Evolutionary conservation across 2,797 vertebrate species (phyloP).

Genomic region (Enteromius radiatus): DNA sequence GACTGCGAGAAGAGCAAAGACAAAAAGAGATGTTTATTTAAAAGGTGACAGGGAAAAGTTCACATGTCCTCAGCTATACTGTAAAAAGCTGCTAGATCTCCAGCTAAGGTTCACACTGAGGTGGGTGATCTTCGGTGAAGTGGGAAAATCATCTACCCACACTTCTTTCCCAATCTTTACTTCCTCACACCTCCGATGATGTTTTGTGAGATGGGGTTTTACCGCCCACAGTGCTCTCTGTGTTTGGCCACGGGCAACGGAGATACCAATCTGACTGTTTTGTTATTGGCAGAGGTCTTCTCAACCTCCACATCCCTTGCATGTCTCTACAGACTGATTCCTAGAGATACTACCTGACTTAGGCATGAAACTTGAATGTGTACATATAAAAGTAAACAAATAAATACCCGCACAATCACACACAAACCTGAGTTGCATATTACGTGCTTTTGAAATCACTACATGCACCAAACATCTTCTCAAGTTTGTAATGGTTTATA

Average conservation of each 20-base stretch:
- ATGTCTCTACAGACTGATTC: background rate
- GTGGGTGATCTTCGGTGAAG: background rate
- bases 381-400: background rate
- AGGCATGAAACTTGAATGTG: background rate
- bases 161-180: constrained; percentile 23
- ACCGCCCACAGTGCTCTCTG: constrained; percentile 19
- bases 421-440: background rate
- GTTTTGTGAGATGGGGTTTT: constrained; percentile 38
- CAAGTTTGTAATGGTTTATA: background rate
- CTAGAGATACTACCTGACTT: background rate
- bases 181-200: constrained; percentile 23
- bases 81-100: background rate
- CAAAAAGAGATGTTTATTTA: background rate
- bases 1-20: background rate
- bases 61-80: background rate
- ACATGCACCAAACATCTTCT: background rate
- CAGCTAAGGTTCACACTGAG: background rate
- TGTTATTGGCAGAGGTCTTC: constrained; percentile 5
- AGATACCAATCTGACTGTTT: constrained; percentile 19
- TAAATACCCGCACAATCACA: background rate
- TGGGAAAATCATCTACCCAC: constrained; percentile 19
- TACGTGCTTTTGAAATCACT: background rate
- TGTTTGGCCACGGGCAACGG: constrained; percentile 26
- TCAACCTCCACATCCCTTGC: constrained; percentile 23
- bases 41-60: constrained; percentile 10